Conservation (phyloP, 2,113 vertebrate genomes). For the Puntigrus tetrazona region DNA sequence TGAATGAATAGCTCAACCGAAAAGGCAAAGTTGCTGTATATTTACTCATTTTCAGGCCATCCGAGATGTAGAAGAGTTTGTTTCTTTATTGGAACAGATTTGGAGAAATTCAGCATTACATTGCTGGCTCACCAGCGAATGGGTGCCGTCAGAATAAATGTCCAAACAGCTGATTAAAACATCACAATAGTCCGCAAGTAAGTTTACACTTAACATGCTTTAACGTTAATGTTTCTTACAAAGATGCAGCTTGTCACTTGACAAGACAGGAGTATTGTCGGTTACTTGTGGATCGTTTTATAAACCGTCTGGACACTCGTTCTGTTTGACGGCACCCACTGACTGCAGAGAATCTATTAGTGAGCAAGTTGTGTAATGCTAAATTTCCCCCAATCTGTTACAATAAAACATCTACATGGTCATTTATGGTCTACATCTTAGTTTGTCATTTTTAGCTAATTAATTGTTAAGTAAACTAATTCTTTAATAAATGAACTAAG, state of each 20-base stretch:
- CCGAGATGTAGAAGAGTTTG: not conserved
- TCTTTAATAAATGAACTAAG: not conserved
- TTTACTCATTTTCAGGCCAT: not conserved
- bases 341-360: not conserved
- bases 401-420: not conserved
- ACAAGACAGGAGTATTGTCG: not conserved
- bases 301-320: not conserved
- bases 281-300: not conserved
- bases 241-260: too few species aligned
- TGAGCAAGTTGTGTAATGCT: not conserved
- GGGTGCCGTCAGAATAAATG: not conserved
- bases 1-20: not conserved
- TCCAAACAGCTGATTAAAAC: not conserved
- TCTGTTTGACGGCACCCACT: not conserved
- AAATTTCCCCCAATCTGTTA: not conserved
- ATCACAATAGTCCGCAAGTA: not conserved
- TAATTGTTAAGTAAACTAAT: not conserved
- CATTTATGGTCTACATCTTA: too few species aligned
- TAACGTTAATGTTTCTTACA: too few species aligned
- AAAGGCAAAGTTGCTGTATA: not conserved
- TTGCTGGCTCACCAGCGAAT: not conserved
- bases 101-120: not conserved
- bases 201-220: too few species aligned
- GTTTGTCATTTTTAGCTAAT: not conserved
- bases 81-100: not conserved